Base-by-base conservation (phyloP, 2,113 vertebrate species). In the Crotophaga sulcirostris region DNA sequence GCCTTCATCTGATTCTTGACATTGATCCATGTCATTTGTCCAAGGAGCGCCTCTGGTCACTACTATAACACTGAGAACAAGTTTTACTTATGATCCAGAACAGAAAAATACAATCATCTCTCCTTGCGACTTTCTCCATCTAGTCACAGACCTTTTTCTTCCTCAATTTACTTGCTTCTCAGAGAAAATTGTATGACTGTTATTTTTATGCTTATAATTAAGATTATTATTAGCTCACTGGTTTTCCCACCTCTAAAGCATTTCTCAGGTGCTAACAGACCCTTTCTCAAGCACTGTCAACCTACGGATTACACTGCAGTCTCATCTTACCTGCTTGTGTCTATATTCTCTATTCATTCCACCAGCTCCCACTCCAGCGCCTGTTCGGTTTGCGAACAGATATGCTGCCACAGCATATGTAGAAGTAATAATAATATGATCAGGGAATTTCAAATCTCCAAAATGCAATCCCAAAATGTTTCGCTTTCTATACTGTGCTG, bases 371-470 rank as follows among this genome's bases (percentile, higher is more conserved):
- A 29, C 24, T 29, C 47, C 7, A 31, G 40, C 59, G 66, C 47
- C 68, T 86, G 60, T 58, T 95, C 95, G 80, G 72, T 95, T 95
- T 94, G 69, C 74, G 95, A 96, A 96, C 17, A 26, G 80, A 87
- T 73, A 70, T 76, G 47, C 42, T 95, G 86, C 59, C 80, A 86
- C 6, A 6, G 90, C 95, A 84, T 40, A 64, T 25, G 15, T 60
- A 82, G 11, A 11, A 82, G 52, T 34, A 93, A 93, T 66, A 93
- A 70, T 95, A 95, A 95, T 92, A 90, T 29, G 84, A 96, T 89
- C 54, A 24, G 47, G 92, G 94, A 97, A 97, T 97, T 96, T 96
- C 79, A 96, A 94, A 56, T 93, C 94, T 92, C 94, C 84, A 84
- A 59, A 90, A 90, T 1, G 4, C 80, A 95, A 77, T 88, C 56